Percentiles rank a stretch among this genome's conserved stretches.
Conservation (phyloP, 2,113 vertebrate genomes). For the Mungos mungo region DNA sequence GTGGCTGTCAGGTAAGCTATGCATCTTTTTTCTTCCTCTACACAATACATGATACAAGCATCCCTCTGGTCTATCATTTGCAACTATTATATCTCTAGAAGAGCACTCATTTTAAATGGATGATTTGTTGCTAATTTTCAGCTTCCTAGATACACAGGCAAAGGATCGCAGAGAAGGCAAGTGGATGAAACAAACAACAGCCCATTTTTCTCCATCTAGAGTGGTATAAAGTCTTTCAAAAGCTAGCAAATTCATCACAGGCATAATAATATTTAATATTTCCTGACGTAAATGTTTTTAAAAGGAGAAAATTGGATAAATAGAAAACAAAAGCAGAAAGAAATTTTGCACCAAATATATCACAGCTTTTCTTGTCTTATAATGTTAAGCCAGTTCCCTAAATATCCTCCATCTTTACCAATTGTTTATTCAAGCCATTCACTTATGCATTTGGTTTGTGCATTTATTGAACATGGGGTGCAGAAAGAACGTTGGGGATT, state of each 20-base stretch:
- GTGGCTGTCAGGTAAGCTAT: slow-evolving; percentile 54
- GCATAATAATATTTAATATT: not conserved
- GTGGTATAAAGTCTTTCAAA: not conserved
- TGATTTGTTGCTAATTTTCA: slow-evolving; percentile 4
- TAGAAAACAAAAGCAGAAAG: not conserved
- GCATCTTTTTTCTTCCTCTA: not conserved
- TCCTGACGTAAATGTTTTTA: not conserved
- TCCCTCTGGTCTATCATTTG: slow-evolving; percentile 6
- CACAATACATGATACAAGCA: not conserved
- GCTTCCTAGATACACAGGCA: not conserved
- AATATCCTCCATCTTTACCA: not conserved
- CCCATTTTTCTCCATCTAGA: not conserved
- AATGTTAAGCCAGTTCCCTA: not conserved
- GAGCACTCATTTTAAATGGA: slow-evolving; percentile 1
- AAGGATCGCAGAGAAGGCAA: not conserved
- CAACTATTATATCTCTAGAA: slow-evolving; percentile 20
- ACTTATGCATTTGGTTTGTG: not conserved
- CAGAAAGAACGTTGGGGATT: not conserved
- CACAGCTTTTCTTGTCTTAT: not conserved
- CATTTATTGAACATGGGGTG: not conserved
- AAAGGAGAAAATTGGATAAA: not conserved
- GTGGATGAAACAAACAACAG: not conserved
- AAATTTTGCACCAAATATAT: not conserved
- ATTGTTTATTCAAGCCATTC: not conserved
- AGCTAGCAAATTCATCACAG: not conserved